Percentiles rank a stretch among this genome's conserved stretches.
Conservation (phyloP, 2,113 vertebrate genomes). For the Lophotis ruficrista region DNA sequence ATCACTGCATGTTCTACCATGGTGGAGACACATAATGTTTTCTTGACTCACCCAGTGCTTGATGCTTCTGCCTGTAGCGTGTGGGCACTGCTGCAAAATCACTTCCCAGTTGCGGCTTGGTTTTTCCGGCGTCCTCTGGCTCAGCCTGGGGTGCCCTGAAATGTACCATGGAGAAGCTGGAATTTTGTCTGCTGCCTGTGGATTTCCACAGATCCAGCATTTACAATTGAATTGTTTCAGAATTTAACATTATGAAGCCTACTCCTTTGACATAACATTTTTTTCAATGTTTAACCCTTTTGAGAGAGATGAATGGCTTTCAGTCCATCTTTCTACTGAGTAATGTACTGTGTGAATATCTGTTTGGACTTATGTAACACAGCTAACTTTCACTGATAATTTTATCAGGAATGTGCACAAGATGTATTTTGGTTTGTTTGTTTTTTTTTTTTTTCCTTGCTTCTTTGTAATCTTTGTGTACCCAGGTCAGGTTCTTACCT, state of each 20-base stretch:
- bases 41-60: neutral
- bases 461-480: slow-evolving; percentile 23
- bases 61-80: accelerated
- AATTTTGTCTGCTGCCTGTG: neutral
- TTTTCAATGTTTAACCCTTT: neutral
- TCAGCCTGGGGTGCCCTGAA: neutral
- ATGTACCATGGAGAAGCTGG: neutral
- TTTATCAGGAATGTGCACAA: neutral
- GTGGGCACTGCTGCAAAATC: neutral
- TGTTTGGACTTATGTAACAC: neutral
- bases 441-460: neutral
- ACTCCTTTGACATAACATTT: neutral
- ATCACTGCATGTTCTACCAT: accelerated
- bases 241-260: neutral
- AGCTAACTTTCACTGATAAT: neutral
- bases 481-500: neutral
- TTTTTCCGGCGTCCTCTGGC: neutral
- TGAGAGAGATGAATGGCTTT: neutral
- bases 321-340: neutral
- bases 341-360: neutral
- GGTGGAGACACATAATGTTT: accelerated
- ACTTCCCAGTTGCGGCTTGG: neutral
- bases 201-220: neutral
- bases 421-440: neutral
- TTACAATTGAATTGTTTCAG: neutral